Evolutionary conservation across 2,113 vertebrate genomes (phyloP).

Genomic region (Thalassarche chlororhynchos): DNA sequence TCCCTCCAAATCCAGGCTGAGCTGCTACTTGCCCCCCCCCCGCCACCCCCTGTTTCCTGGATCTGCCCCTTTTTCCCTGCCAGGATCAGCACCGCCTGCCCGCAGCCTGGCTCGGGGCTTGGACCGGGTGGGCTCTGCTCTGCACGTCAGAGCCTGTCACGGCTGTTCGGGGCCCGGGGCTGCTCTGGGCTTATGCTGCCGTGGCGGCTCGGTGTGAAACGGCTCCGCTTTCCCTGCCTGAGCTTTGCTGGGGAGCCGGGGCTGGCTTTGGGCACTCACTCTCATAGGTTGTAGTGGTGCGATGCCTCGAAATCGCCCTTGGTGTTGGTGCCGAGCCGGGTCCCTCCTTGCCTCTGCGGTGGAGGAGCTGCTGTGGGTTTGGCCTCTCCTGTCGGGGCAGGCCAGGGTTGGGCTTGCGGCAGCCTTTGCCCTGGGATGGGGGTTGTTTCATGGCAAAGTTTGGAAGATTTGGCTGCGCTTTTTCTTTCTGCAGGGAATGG

Average conservation of each 20-base stretch:
- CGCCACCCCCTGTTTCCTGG: not conserved
- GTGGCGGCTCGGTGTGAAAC: fast-evolving
- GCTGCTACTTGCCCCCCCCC: not conserved
- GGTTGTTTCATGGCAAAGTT: not conserved
- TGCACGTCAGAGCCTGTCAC: not conserved
- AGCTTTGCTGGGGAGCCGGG: not conserved
- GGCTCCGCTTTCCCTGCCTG: not conserved
- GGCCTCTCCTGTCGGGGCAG: constrained; percentile 7
- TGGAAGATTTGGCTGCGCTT: not conserved
- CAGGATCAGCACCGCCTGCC: not conserved
- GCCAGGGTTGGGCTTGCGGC: not conserved
- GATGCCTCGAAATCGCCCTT: not conserved
- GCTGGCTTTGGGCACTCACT: not conserved
- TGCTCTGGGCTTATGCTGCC: not conserved
- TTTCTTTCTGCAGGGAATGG: not conserved
- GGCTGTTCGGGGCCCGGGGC: not conserved
- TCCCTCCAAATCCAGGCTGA: not conserved
- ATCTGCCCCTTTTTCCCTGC: not conserved
- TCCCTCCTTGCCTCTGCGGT: not conserved
- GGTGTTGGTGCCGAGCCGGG: not conserved
- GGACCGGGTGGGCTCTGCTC: not conserved
- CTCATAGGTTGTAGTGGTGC: not conserved
- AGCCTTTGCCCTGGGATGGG: not conserved
- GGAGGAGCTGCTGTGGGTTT: not conserved
- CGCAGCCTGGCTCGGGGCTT: not conserved